Conservation (phyloP, 2,797 vertebrate species). For the Darevskia mixta region DNA sequence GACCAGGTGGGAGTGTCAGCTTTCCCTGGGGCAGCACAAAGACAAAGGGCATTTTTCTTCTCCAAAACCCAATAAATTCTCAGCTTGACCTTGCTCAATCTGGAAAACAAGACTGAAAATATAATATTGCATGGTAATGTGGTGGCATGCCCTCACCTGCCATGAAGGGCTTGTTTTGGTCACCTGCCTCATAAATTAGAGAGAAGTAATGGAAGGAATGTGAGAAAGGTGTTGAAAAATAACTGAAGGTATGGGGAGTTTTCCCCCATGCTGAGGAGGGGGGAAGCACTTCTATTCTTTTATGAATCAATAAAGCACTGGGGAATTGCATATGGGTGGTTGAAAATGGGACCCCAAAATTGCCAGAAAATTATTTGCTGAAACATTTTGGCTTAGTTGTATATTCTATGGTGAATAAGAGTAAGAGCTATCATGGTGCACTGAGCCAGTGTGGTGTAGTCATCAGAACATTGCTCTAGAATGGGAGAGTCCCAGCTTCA, state of each 20-base stretch:
- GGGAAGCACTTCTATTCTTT: neutral
- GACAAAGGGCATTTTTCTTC: neutral
- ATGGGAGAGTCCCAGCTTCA: neutral
- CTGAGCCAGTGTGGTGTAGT: neutral
- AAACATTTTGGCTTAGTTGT: neutral
- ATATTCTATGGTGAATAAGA: no score
- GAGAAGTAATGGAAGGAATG: neutral
- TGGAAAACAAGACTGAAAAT: slow-evolving; percentile 22
- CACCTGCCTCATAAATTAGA: slow-evolving; percentile 35
- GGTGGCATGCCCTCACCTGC: slow-evolving; percentile 18
- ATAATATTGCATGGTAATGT: neutral
- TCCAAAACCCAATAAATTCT: slow-evolving; percentile 24
- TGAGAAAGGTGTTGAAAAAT: neutral
- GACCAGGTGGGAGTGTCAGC: neutral
- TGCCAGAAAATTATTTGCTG: neutral
- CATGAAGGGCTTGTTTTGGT: slow-evolving; percentile 1
- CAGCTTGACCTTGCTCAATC: slow-evolving; percentile 24
- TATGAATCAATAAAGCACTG: neutral
- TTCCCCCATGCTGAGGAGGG: no score
- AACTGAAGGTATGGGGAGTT: neutral
- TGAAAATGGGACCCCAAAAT: neutral
- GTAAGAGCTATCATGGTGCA: neutral
- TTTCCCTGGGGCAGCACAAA: slow-evolving; percentile 7
- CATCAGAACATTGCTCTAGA: no score
- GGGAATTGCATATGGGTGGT: no score